Evolutionary conservation across 2,113 vertebrate species (phyloP).

Genomic region (Entelurus aequoreus): DNA sequence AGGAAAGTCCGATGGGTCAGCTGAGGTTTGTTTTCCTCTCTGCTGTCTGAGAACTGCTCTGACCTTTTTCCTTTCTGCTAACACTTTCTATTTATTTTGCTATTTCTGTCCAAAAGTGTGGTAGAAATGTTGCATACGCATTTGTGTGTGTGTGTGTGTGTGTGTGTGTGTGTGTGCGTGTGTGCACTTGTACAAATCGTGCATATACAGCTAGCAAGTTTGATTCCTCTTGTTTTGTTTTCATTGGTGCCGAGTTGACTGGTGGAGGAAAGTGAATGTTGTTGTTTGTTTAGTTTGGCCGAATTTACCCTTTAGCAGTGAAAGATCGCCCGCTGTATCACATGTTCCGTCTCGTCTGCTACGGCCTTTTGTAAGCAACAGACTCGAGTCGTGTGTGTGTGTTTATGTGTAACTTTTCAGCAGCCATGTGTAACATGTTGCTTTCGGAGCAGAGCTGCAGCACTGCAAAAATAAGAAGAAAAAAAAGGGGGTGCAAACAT

Average conservation of each 20-base stretch:
- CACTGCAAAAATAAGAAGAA: background rate
- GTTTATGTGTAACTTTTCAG: conserved; percentile 19
- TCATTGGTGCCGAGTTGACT: conserved; percentile 10
- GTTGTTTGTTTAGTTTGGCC: conserved; percentile 64
- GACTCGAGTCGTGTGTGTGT: conserved; percentile 36
- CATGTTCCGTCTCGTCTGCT: conserved; percentile 51
- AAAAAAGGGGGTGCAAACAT: background rate
- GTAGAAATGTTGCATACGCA: no score
- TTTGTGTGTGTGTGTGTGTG: conserved; percentile 14
- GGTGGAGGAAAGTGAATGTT: conserved; percentile 39
- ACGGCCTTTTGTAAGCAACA: conserved; percentile 12
- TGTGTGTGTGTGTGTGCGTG: conserved; percentile 11
- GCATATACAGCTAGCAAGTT: conserved; percentile 7
- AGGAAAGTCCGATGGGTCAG: conserved; percentile 32
- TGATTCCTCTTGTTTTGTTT: conserved; percentile 32
- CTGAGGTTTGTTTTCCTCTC: conserved; percentile 44
- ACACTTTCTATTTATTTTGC: conserved; percentile 59
- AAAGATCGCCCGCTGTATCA: conserved; percentile 54
- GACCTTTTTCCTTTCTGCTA: conserved; percentile 44
- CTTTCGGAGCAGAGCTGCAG: conserved; percentile 2
- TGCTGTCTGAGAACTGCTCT: conserved; percentile 36
- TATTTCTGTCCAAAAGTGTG: conserved; percentile 59
- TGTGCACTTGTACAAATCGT: background rate
- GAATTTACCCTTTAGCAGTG: conserved; percentile 30
- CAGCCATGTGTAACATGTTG: conserved; percentile 22